phyloP scores from a whole-genome alignment of 2,888 invertebrate species.

The Harpalus rubripes region DNA sequence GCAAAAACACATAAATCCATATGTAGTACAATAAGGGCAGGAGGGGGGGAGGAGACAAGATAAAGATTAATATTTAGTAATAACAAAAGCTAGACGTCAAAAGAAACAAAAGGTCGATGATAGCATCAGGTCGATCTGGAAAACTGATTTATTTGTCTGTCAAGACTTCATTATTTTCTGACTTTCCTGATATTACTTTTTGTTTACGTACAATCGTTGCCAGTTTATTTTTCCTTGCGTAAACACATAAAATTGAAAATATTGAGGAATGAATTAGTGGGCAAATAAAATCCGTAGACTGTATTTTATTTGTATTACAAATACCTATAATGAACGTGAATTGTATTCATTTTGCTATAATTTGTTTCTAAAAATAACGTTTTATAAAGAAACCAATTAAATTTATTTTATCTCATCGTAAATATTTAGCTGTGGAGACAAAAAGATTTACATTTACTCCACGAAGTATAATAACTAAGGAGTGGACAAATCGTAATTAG shows the following conservation, averaged over 20 bases:
- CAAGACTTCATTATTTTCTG: slow-evolving; percentile 33
- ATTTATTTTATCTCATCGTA: not conserved
- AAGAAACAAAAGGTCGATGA: slow-evolving; percentile 7
- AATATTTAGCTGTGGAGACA: not conserved
- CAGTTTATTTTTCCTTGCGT: slow-evolving; percentile 33
- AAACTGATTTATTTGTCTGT: slow-evolving; percentile 31
- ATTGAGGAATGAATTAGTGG: slow-evolving; percentile 34
- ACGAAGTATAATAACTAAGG: too few species aligned
- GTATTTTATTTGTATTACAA: slow-evolving; percentile 2
- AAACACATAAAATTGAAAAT: slow-evolving; percentile 43
- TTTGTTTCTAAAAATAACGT: not conserved
- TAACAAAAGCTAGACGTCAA: slow-evolving; percentile 8
- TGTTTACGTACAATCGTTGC: slow-evolving; percentile 33
- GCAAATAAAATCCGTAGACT: slow-evolving; percentile 6
- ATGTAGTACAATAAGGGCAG: not conserved
- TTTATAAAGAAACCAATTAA: not conserved
- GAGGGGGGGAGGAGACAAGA: not conserved
- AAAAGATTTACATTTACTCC: too few species aligned
- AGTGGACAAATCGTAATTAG: too few species aligned
- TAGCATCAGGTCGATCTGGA: slow-evolving; percentile 29
- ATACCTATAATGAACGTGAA: not conserved
- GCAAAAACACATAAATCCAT: not conserved
- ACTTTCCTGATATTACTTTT: slow-evolving; percentile 47
- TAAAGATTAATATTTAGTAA: slow-evolving; percentile 2
- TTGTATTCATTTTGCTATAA: not conserved